Evolutionary conservation across 1,140 invertebrate genomes (phyloP).

Genomic region (Berghia stephanieae): DNA sequence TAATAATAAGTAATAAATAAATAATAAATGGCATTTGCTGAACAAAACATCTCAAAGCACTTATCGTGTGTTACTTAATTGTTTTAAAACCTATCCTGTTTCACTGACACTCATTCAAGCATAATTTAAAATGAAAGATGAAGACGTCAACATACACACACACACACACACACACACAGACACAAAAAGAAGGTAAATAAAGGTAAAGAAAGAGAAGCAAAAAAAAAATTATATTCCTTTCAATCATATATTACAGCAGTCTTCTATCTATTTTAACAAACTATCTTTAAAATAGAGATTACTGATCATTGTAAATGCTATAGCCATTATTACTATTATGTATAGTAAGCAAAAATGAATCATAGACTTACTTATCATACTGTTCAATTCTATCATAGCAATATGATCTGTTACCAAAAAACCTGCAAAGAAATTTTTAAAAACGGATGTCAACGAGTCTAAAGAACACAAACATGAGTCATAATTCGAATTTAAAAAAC

Average conservation of each 20-base stretch:
- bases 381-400: slow-evolving; percentile 65
- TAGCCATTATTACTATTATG: not conserved
- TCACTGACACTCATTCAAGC: no score
- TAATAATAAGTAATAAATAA: slow-evolving; percentile 8
- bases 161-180: not conserved
- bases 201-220: no score
- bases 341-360: not conserved
- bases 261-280: no score
- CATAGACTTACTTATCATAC: slow-evolving; percentile 63
- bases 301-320: not conserved
- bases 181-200: not conserved
- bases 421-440: slow-evolving; percentile 53
- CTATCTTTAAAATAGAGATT: no score
- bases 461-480: slow-evolving; percentile 1
- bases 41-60: not conserved
- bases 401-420: slow-evolving; percentile 68
- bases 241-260: no score
- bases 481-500: no score
- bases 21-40: not conserved
- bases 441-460: no score
- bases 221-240: no score
- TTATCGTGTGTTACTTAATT: no score
- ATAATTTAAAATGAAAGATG: no score
- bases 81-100: no score
- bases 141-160: no score